Conservation (phyloP, 2,113 vertebrate genomes). For the Hyaena hyaena region DNA sequence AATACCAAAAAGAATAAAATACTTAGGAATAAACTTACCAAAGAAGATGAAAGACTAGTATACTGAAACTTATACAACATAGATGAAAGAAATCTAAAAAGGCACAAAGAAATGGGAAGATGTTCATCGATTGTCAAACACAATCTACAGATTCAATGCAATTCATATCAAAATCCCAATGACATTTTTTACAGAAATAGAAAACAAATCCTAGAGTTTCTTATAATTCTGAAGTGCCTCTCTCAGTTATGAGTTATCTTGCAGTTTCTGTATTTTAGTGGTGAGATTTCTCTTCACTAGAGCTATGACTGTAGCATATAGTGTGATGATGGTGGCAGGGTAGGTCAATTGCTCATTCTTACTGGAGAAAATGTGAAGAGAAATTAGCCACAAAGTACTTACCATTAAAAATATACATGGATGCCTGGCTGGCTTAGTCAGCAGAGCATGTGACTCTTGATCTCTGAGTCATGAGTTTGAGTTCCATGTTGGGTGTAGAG, state of each 20-base stretch:
- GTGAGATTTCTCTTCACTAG: neutral
- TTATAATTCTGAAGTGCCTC: neutral
- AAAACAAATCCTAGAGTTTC: neutral
- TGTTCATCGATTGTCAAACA: neutral
- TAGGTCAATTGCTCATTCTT: neutral
- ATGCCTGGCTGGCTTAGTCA: neutral
- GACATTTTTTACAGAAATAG: neutral
- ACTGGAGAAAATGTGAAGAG: neutral
- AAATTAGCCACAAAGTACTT: neutral
- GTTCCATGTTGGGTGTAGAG: neutral
- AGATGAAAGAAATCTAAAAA: neutral
- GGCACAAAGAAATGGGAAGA: neutral
- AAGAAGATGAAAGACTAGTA: neutral
- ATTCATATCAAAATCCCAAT: neutral
- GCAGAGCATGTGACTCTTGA: neutral
- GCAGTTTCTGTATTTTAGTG: neutral
- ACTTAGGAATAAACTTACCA: neutral
- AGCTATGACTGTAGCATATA: neutral
- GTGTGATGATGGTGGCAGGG: neutral
- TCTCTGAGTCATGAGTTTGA: neutral
- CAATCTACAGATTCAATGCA: neutral
- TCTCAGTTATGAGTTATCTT: neutral
- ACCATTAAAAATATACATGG: neutral
- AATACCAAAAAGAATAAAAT: neutral
- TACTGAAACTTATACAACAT: neutral